Base-by-base conservation (phyloP, 2,113 vertebrate species). In the Nibea albiflora region DNA sequence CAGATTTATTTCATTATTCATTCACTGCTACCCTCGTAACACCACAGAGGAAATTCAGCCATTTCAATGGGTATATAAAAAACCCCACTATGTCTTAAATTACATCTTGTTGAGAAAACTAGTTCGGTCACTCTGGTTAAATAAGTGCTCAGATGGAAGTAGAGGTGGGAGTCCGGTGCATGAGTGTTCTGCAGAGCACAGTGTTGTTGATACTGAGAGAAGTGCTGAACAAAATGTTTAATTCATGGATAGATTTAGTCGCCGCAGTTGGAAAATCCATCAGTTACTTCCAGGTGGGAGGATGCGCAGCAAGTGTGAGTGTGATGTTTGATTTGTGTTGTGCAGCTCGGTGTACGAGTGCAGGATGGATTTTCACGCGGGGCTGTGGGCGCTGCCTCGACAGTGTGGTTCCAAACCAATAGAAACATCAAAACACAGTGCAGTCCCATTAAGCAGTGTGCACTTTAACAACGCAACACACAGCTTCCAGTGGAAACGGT, bases 281-380 rank as follows among this genome's bases (percentile, higher is more conserved):
- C 62, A 42, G 42, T 82, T 54, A n/a, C 60, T 35, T 84, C 76
- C 80, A 86, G 73, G 77, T 81, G 77, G 84, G 87, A 81, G 73
- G 80, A 81, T n/a, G 64, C 56, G 73, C 73, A 52, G 67, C 66
- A n/a, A 49, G 64, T 24, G 49, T 56, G 63, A 61, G 31, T 66
- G 10, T 62, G 70, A 85, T 68, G 52, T 77, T 78, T 53, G 64
- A 69, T 70, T 58, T 64, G 9, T 31, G 50, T 60, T 61, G 65
- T 67, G 57, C 52, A 31, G 78, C 65, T 47, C 12, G 53, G 35
- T 57, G 60, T 2, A 10, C 1, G 54, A 72, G 57, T 10, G 67
- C 47, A 56, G 46, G 46, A 26, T 24, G 6, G 67, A 53, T 57
- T 68, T 80, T 53, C 19, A 28, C 20, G 16, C 8, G 46, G 64